A percentile compares a stretch with the other conserved stretches of the same genome.
phyloP scores from a whole-genome alignment of 2,888 invertebrate species.

The Folsomia candida region DNA sequence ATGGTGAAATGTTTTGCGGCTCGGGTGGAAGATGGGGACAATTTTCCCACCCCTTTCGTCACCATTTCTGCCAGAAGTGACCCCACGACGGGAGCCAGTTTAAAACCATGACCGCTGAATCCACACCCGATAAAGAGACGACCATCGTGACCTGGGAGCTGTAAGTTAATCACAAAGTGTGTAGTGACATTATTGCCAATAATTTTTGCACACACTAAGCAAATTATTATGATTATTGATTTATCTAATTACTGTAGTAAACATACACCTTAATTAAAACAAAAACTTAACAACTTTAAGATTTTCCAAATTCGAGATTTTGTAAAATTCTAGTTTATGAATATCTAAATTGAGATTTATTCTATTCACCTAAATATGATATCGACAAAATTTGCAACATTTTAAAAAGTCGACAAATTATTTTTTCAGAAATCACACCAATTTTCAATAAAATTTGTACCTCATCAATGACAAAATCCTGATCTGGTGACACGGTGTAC shows the following conservation, averaged over 20 bases:
- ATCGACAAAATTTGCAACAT: background rate
- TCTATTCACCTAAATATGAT: no score
- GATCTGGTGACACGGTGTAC: slow-evolving; percentile 42
- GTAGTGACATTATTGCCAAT: no score
- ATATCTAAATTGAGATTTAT: no score
- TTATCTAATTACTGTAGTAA: no score
- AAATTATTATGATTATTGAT: no score
- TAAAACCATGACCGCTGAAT: slow-evolving; percentile 48
- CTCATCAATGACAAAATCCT: slow-evolving; percentile 42
- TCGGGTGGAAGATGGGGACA: slow-evolving; percentile 21
- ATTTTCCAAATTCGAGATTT: no score
- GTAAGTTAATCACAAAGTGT: no score
- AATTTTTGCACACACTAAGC: no score
- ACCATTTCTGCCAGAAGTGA: slow-evolving; percentile 33
- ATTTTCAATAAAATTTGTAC: slow-evolving; percentile 20
- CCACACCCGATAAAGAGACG: slow-evolving; percentile 40
- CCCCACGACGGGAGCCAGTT: slow-evolving; percentile 40
- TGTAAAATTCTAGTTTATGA: no score
- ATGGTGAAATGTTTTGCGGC: slow-evolving; percentile 32
- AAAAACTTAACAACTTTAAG: no score
- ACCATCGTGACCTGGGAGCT: background rate
- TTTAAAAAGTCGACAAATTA: background rate
- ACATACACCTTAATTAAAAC: no score
- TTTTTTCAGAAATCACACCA: no score
- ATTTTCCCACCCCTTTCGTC: slow-evolving; percentile 15